Base-by-base conservation (phyloP, 2,797 vertebrate genomes). In the Astyanax mexicanus region DNA sequence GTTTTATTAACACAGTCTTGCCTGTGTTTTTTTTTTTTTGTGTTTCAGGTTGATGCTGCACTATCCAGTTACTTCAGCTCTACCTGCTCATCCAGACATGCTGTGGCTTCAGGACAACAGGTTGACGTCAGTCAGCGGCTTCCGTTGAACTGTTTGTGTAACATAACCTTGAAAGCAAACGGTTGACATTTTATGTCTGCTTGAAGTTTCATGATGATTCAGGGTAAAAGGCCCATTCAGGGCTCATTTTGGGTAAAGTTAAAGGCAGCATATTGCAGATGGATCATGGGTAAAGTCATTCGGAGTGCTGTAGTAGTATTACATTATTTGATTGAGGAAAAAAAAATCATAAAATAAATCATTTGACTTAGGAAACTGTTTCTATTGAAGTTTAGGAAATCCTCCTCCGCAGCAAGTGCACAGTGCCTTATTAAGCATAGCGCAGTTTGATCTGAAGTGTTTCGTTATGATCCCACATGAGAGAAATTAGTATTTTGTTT, bases 401-500 rank as follows among this genome's bases (percentile, higher is more conserved):
- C 25, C 13, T 11, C 32, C 32, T 38, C 15, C n/a, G 9, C 44
- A 67, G 42, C 23, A 32, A 52, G 69, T 40, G 44, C 57, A n/a
- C 40, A 69, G 61, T 44, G 15, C 35, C n/a, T n/a, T n/a, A n/a
- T 29, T 21, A 42, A 51, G 23, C 12, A 37, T 67, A 17, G 64
- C 3, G 7, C n/a, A n/a, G n/a, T 51, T 42, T 21, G 19, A n/a
- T 7, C 1, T 21, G 32, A 29, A 37, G 12, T 25, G 15, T 49
- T 68, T 68, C 40, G 0, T 52, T 69, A 47, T 47, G 25, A 19
- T 15, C 42, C 8, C 15, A 1, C 25, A 27, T 25, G 54, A 37
- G 44, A 29, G 49, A 52, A 57, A 19, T 25, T 7, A 65, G 57
- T 51, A 61, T 27, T 76, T 64, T 58, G 44, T 64, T 49, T 40